These are phyloP conservation scores for Meta bourneti DNA, from an alignment of 2,888 invertebrate genomes.

Conservation along the genomic window DNA sequence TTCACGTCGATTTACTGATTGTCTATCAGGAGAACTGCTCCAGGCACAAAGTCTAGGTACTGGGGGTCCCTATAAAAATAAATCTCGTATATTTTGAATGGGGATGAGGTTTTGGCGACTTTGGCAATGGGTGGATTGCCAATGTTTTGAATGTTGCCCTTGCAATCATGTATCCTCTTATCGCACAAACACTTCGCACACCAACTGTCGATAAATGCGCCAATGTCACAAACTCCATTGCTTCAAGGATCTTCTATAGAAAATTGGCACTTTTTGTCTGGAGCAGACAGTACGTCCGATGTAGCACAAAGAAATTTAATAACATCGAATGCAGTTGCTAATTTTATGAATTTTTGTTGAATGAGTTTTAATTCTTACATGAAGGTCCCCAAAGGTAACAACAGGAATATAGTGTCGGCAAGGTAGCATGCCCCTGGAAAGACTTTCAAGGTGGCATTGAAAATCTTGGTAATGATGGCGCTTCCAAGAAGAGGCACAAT, in stretches of 20 bases:
- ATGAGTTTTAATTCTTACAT: slow-evolving; percentile 38
- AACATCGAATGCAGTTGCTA: not conserved
- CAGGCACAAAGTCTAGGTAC: no score
- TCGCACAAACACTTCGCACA: no score
- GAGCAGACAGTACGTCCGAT: not conserved
- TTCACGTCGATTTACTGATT: no score
- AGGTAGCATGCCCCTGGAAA: slow-evolving; percentile 71
- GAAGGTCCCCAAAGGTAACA: slow-evolving; percentile 56
- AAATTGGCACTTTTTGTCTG: not conserved
- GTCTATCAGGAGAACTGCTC: no score
- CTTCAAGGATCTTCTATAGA: not conserved
- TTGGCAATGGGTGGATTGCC: no score
- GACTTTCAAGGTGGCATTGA: slow-evolving; percentile 64
- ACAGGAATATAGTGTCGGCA: slow-evolving; percentile 52
- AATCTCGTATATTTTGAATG: no score
- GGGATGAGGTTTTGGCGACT: no score
- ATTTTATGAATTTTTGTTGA: not conserved
- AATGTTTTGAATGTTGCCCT: no score
- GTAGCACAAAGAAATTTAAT: not conserved
- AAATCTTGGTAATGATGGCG: slow-evolving; percentile 54
- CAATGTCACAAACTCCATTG: not conserved
- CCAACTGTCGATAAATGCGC: not conserved
- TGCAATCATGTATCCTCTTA: no score
- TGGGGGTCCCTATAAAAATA: no score
- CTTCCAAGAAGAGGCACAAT: slow-evolving; percentile 63